Conservation (phyloP, 2,888 invertebrate species). For the Dynastes grantii region DNA sequence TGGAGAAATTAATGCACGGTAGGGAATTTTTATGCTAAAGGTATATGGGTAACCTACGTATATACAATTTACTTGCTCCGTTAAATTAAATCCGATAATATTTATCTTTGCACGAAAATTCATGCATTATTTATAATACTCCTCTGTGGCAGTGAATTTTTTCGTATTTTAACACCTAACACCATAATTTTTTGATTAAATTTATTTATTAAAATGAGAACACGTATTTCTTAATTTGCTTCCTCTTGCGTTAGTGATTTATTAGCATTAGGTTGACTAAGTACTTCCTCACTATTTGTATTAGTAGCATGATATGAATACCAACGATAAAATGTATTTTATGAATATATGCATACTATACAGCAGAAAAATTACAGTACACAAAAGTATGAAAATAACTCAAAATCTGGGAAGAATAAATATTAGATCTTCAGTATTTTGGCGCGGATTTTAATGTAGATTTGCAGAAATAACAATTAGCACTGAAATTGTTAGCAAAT, state of each 20-base stretch:
- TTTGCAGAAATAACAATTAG: too few species aligned
- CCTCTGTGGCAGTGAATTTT: neutral
- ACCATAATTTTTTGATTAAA: conserved; percentile 18
- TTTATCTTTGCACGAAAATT: conserved; percentile 38
- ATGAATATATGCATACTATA: too few species aligned
- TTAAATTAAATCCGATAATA: conserved; percentile 40
- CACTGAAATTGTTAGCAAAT: too few species aligned
- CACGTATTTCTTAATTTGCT: conserved; percentile 12
- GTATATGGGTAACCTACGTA: neutral
- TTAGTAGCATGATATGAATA: too few species aligned
- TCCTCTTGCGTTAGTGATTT: neutral
- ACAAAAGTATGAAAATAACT: too few species aligned
- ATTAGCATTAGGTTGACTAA: conserved; percentile 5
- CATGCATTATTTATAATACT: conserved; percentile 32
- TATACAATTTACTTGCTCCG: conserved; percentile 18
- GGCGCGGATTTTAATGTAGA: too few species aligned
- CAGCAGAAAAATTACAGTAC: too few species aligned
- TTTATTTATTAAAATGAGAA: conserved; percentile 29
- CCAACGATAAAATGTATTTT: too few species aligned
- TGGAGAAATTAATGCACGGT: neutral
- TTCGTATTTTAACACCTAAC: conserved; percentile 32
- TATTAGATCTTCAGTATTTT: too few species aligned
- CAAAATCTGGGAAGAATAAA: too few species aligned
- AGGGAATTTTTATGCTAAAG: conserved; percentile 30
- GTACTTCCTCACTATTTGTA: neutral